A percentile compares a stretch with the other conserved stretches of the same genome.
Conservation (phyloP, 37 sponge, comb jelly and placozoan species). For the Crambe crambe region DNA sequence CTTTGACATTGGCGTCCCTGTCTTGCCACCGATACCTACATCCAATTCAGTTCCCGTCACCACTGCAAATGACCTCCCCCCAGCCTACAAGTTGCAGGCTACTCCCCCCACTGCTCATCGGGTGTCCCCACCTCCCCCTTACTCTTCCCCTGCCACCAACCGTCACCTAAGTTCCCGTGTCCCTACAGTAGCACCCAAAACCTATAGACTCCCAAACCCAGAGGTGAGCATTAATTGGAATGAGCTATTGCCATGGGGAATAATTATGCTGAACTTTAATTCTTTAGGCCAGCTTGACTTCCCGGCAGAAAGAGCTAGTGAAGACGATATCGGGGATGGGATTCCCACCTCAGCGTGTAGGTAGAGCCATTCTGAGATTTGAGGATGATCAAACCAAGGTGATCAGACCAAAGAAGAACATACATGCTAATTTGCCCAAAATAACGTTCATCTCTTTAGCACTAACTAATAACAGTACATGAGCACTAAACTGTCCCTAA, state of each 20-base stretch:
- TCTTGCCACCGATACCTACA: conserved; percentile 44
- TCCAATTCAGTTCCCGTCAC: background rate
- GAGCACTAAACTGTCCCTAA: background rate
- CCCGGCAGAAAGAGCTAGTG: conserved; percentile 30
- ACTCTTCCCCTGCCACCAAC: conserved; percentile 20
- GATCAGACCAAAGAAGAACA: too few species aligned
- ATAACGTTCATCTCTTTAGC: too few species aligned
- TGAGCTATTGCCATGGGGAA: too few species aligned
- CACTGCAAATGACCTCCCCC: conserved; percentile 6
- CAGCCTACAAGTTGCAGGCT: conserved; percentile 23
- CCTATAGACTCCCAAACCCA: conserved; percentile 53
- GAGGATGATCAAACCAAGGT: conserved; percentile 49
- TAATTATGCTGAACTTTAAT: background rate
- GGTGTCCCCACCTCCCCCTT: conserved; percentile 6
- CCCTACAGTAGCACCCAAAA: background rate
- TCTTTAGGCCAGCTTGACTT: conserved; percentile 21
- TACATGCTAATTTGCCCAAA: too few species aligned
- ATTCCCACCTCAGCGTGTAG: conserved; percentile 63
- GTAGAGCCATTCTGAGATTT: conserved; percentile 54
- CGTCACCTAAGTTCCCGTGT: background rate
- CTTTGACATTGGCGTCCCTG: conserved; percentile 45
- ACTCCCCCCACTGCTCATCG: background rate
- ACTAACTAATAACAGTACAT: too few species aligned
- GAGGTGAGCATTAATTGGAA: background rate
- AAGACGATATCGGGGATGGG: conserved; percentile 61